Percentiles rank a stretch among this genome's conserved stretches.
phyloP scores from a whole-genome alignment of 2,888 invertebrate genomes.

The Temnothorax ravouxi region DNA sequence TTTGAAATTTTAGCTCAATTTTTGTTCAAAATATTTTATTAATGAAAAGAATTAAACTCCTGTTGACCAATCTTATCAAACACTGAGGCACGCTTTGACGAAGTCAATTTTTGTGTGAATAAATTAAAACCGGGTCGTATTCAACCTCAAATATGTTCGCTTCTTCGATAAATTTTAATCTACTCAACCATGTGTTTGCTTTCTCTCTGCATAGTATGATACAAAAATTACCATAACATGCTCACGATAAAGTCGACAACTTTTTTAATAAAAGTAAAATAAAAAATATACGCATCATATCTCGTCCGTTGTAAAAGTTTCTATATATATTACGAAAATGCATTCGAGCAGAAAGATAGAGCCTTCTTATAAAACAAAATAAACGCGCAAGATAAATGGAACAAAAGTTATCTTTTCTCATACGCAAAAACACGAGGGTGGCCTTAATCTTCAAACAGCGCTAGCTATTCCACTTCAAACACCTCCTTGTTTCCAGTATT shows the following conservation, averaged over 20 bases:
- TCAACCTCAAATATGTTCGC: not conserved
- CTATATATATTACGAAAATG: constrained; percentile 35
- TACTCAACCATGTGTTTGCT: not conserved
- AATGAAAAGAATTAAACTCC: not conserved
- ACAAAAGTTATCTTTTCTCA: constrained; percentile 31
- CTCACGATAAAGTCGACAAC: not conserved
- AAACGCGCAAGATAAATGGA: not conserved
- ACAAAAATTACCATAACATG: constrained; percentile 14
- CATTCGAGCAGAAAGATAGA: not conserved
- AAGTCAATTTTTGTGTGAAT: not conserved
- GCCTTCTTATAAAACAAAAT: constrained; percentile 16
- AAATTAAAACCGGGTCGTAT: not conserved
- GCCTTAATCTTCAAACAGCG: not conserved
- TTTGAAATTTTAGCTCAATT: not conserved
- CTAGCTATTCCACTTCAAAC: not conserved
- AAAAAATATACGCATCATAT: constrained; percentile 21
- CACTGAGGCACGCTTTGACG: not conserved
- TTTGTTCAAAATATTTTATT: not conserved
- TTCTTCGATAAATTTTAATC: constrained; percentile 27
- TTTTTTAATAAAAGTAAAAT: constrained; percentile 46
- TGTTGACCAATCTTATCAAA: not conserved
- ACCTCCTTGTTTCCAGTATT: not conserved
- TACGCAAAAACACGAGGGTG: not conserved
- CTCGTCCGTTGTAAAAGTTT: constrained; percentile 3
- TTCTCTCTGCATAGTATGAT: constrained; percentile 9